Percentiles rank a stretch among this genome's conserved stretches.
Conservation (phyloP, 2,888 invertebrate genomes). For the Cheiracanthium punctorium region DNA sequence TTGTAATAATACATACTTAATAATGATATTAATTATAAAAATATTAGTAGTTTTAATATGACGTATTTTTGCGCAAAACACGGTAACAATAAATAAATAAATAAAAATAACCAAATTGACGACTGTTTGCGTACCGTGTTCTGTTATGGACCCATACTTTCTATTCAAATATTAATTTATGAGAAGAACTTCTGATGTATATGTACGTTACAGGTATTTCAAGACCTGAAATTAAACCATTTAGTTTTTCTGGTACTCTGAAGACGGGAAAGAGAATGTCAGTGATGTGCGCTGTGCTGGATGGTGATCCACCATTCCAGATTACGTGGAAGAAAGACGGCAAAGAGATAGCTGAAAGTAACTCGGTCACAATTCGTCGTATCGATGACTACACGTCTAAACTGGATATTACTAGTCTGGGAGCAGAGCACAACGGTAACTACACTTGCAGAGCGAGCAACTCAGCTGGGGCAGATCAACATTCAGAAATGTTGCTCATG, state of each 20-base stretch:
- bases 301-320: conserved; percentile 29
- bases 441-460: conserved; percentile 13
- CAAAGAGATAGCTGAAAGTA: neutral
- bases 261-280: conserved; percentile 13
- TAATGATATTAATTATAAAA: no score
- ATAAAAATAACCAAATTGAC: no score
- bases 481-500: conserved; percentile 8
- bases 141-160: no score
- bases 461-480: neutral
- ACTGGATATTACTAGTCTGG: conserved; percentile 1
- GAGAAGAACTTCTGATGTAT: no score
- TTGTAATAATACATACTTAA: no score
- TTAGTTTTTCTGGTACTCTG: conserved; percentile 21
- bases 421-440: conserved; percentile 17
- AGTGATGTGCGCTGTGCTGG: conserved; percentile 15
- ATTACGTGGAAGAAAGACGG: conserved; percentile 29
- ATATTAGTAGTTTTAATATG: no score
- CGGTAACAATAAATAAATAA: no score
- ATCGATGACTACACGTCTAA: conserved; percentile 27
- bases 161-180: no score
- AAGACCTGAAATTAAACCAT: conserved; percentile 36
- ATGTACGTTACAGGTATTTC: no score
- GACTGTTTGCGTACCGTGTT: no score
- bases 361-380: neutral
- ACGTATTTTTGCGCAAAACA: no score